Evolutionary conservation across 1,140 invertebrate genomes (phyloP).

Genomic region (Drosophila bipectinata): DNA sequence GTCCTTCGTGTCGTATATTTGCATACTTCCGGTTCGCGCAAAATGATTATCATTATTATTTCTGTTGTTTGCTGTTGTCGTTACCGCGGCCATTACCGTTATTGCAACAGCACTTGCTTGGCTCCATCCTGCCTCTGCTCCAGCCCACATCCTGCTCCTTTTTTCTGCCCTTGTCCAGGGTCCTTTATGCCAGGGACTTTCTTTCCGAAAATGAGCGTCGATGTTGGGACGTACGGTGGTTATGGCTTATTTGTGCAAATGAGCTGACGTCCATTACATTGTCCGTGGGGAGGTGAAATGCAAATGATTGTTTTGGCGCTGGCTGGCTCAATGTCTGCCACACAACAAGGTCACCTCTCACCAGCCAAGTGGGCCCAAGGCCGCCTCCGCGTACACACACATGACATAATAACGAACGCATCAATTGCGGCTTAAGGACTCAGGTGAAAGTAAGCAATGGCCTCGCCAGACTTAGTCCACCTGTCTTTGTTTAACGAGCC

Average conservation of each 20-base stretch:
- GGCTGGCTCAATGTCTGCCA: slow-evolving; percentile 43
- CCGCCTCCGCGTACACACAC: slow-evolving; percentile 3
- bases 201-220: slow-evolving; percentile 53
- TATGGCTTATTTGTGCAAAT: slow-evolving; percentile 81
- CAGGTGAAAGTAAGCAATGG: slow-evolving; percentile 52
- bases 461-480: slow-evolving; percentile 27
- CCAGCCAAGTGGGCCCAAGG: slow-evolving; percentile 26
- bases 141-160: not conserved
- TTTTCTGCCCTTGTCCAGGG: slow-evolving; percentile 11
- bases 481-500: slow-evolving; percentile 28
- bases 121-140: not conserved
- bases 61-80: slow-evolving; percentile 77
- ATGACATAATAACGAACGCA: slow-evolving; percentile 27
- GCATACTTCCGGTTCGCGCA: slow-evolving; percentile 78
- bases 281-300: slow-evolving; percentile 64
- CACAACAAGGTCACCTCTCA: slow-evolving; percentile 53
- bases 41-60: slow-evolving; percentile 83
- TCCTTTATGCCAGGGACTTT: slow-evolving; percentile 6
- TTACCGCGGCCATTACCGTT: slow-evolving; percentile 77
- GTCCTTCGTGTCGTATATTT: slow-evolving; percentile 70
- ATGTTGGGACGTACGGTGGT: slow-evolving; percentile 55
- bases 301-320: slow-evolving; percentile 68
- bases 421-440: slow-evolving; percentile 43
- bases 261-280: slow-evolving; percentile 74
- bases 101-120: slow-evolving; percentile 63